Base-by-base conservation (phyloP, 1,140 invertebrate species). In the Odontomachus brunneus region DNA sequence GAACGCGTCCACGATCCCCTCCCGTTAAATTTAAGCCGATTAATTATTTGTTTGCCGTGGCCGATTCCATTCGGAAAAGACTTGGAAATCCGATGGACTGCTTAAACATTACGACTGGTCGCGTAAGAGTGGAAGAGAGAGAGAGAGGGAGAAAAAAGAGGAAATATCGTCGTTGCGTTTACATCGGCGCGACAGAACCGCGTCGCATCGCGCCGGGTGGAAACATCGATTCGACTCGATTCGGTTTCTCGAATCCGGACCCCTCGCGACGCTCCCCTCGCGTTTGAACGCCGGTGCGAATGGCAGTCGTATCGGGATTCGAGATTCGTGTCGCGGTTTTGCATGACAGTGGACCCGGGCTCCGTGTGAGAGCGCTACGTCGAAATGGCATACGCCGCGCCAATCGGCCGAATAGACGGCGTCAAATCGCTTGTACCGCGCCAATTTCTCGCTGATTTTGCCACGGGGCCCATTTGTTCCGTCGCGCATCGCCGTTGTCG, bases 321-420 rank as follows among this genome's bases (percentile, higher is more conserved):
- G 82, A 89, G 89, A 89, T 89, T 89, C 67, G 82, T 84, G 88
- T 87, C 88, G 88, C 82, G 83, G 87, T 88, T 90, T 89, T 90
- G 88, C 89, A 89, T 88, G 87, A 90, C 87, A 90, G 82, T 87
- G 87, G 81, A 82, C 80, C 22, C 69, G 66, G 24, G 78, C 82
- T 48, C 55, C 82, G 55, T 65, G 82, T 71, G 72, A 71, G 72
- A 71, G 59, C 60, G 78, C 84, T 69, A 85, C 89, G 63, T 78
- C 83, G 65, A 90, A 90, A 89, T 90, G 89, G 73, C 83, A 82
- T 88, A 82, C 82, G 83, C 67, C 62, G 62, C 78, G 69, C 62
- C 87, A 82, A 88, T 89, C 85, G 82, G 7, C 48, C 49, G 87
- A 88, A 88, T 75, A 88, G 86, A 83, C 83, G 86, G 74, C 81